Evolutionary conservation across 2,113 vertebrate species (phyloP), one percentile per base, ranked within the genome.

Genomic region (Solea solea): DNA sequence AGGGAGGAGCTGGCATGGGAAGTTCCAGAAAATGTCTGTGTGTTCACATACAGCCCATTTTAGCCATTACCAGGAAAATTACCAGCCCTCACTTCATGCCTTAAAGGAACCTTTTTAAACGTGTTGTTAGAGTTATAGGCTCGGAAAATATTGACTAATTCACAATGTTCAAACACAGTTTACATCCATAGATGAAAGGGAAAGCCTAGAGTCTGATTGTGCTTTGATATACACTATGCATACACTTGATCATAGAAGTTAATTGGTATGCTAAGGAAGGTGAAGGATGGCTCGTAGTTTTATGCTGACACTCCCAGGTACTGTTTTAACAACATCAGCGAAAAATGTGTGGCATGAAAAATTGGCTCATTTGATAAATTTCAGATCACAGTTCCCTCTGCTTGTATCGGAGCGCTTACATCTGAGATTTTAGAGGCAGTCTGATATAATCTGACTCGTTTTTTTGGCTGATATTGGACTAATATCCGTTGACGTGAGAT

Each of bases 281-380:
- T 0, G 1, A 16, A 27, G 39, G n/a, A 58, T 70, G 61, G 34
- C 46, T 67, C 4, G 42, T n/a, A 39, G 53, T 62, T 69, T 74
- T 9, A 45, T 65, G 55, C 81, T 64, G 64, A 63, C 69, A 28
- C 7, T 15, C 5, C 53, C n/a, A 40, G 58, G 41, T 66, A 7
- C 28, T 42, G 5, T 3, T 52, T 69, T 11, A 57, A 45, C 40
- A 52, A 21, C 50, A 45, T 78, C 46, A 72, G 74, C 67, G 42
- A 53, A 49, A 72, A 62, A 27, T 2, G 16, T 41, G 16, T 7
- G 4, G 25, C 49, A 28, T 72, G 57, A 72, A 42, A 72, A 71
- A 80, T 50, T 0, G 16, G 41, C 56, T 63, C 27, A 64, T 69
- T 57, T 70, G 64, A 28, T 48, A 14, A 42, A 64, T 34, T 54